phyloP scores from a whole-genome alignment of 2,888 invertebrate genomes.

The Serrognathus titanus region DNA sequence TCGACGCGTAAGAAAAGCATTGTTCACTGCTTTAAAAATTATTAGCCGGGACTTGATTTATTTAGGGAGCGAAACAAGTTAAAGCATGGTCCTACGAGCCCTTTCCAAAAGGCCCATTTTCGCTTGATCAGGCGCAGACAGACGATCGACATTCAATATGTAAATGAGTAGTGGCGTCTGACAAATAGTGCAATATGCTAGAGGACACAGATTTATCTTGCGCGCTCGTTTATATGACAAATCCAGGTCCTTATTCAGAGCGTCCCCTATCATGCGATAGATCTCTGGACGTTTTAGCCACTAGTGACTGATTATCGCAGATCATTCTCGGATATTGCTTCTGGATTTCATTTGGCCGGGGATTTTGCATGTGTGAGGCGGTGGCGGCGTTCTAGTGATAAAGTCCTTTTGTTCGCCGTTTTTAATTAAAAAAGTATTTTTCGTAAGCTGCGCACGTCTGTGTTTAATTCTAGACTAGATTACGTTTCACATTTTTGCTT shows the following conservation, averaged over 20 bases:
- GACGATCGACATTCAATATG: conserved; percentile 4
- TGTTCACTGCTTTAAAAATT: too few species aligned
- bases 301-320: background rate
- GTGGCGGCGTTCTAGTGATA: background rate
- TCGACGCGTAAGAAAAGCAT: too few species aligned
- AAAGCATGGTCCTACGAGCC: too few species aligned
- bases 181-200: conserved; percentile 3
- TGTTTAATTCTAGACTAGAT: too few species aligned
- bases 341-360: background rate
- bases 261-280: background rate
- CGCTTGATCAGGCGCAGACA: background rate
- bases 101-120: background rate
- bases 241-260: conserved; percentile 1
- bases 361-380: background rate
- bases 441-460: too few species aligned
- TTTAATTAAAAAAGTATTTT: too few species aligned
- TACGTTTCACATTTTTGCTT: too few species aligned
- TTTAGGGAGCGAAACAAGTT: too few species aligned
- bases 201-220: conserved; percentile 3
- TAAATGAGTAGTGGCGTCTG: conserved; percentile 2
- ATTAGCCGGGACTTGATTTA: too few species aligned
- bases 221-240: conserved; percentile 3
- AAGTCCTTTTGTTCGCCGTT: too few species aligned
- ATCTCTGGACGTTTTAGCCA: background rate
- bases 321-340: background rate